These are phyloP conservation scores for Merluccius polli DNA, from an alignment of 2,797 vertebrate species.

Conservation along the genomic window DNA sequence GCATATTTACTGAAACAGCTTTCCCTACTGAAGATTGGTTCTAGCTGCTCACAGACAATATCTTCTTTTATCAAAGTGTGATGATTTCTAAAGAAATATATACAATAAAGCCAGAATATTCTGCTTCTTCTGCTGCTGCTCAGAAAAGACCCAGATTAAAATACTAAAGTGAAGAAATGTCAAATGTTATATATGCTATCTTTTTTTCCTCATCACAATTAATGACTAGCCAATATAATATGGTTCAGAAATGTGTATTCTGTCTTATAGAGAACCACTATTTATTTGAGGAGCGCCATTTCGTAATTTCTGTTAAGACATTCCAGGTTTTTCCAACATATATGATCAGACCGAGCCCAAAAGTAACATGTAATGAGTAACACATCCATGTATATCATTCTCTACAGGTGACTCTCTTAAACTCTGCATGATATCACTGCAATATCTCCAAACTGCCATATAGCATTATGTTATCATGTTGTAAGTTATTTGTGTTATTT, in stretches of 20 bases:
- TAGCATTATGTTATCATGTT: constrained; percentile 68
- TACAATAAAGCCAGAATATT: background rate
- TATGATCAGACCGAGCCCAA: constrained; percentile 12
- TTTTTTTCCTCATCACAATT: constrained; percentile 25
- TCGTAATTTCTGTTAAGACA: constrained; percentile 30
- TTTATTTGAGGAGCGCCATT: constrained; percentile 35
- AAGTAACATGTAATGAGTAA: constrained; percentile 1
- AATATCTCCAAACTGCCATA: constrained; percentile 76
- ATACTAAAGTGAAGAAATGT: constrained; percentile 42
- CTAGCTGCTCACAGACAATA: constrained; percentile 50
- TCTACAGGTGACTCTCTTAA: constrained; percentile 59
- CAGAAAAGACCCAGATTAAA: constrained; percentile 60
- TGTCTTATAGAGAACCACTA: constrained; percentile 14
- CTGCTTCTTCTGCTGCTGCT: constrained; percentile 74
- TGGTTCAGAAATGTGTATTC: constrained; percentile 8
- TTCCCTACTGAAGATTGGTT: constrained; percentile 16
- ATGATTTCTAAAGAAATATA: constrained; percentile 75
- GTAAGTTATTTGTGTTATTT: constrained; percentile 88
- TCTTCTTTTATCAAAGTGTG: constrained; percentile 41
- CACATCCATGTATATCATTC: constrained; percentile 15
- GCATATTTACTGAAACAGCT: constrained; percentile 22
- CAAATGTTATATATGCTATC: constrained; percentile 30
- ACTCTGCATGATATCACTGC: constrained; percentile 75
- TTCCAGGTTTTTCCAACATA: constrained; percentile 23
- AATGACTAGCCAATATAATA: constrained; percentile 22